Percentiles rank a stretch among this genome's conserved stretches.
phyloP scores from a whole-genome alignment of 35 echinoderm and acorn worm species.

The Lytechinus variegatus region DNA sequence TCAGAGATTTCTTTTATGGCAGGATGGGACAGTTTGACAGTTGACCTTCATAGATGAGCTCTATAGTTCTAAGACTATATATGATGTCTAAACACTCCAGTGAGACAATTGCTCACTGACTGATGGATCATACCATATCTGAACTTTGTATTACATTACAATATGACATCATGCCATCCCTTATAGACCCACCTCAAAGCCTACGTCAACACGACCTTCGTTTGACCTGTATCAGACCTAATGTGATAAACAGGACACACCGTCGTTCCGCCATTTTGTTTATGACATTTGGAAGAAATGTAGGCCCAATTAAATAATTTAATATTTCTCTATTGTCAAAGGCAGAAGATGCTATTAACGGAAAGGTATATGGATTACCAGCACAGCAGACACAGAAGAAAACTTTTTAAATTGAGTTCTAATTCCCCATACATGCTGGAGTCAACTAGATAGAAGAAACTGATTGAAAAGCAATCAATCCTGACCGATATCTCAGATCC shows the following conservation, averaged over 20 bases:
- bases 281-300: not conserved
- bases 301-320: not conserved
- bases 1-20: not conserved
- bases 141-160: slow-evolving; percentile 14
- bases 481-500: not conserved
- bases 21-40: not conserved
- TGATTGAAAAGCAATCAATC: not conserved
- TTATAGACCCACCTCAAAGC: not conserved
- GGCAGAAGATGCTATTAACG: not conserved
- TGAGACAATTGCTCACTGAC: not conserved
- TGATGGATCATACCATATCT: not conserved
- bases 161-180: slow-evolving; percentile 17
- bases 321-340: not conserved
- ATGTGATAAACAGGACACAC: not conserved
- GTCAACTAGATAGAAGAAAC: not conserved
- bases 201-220: not conserved
- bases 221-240: not conserved
- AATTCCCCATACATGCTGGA: not conserved
- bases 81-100: not conserved
- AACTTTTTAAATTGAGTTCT: not conserved
- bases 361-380: not conserved
- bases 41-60: not conserved
- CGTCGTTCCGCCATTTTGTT: not conserved
- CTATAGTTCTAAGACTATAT: not conserved
- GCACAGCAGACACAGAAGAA: not conserved